phyloP scores from a whole-genome alignment of 2,797 vertebrate genomes.

The Neomorphus geoffroyi region DNA sequence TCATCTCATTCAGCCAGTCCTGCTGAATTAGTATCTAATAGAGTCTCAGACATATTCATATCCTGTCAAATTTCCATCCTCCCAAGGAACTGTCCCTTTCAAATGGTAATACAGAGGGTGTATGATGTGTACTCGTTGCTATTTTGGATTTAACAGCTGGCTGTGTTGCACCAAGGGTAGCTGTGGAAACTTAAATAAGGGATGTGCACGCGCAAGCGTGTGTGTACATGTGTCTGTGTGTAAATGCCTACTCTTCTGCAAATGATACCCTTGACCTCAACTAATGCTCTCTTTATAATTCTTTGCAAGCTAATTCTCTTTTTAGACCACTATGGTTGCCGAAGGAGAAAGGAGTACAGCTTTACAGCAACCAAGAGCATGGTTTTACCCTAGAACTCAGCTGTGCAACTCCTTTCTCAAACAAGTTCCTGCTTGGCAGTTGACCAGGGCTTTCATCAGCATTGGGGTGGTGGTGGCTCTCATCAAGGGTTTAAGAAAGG shows the following conservation, averaged over 20 bases:
- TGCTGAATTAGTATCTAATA: slow-evolving; percentile 67
- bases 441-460: not conserved
- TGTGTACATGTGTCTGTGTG: not conserved
- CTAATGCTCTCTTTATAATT: slow-evolving; percentile 1
- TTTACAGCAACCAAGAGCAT: not conserved
- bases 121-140: slow-evolving; percentile 31
- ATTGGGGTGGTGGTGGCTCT: not conserved
- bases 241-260: not conserved
- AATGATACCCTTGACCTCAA: slow-evolving; percentile 31
- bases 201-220: fast-evolving
- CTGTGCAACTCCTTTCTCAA: not conserved
- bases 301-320: not conserved
- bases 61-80: slow-evolving; percentile 67
- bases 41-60: slow-evolving; percentile 70
- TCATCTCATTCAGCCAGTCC: slow-evolving; percentile 63
- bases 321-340: not conserved
- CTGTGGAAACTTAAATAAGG: slow-evolving; percentile 18
- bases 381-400: not conserved
- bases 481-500: not conserved
- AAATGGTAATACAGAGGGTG: slow-evolving; percentile 68
- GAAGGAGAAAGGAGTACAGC: not conserved
- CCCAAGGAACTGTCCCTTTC: slow-evolving; percentile 64
- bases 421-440: not conserved
- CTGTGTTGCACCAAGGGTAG: not conserved
- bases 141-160: slow-evolving; percentile 68